Conservation (phyloP, 2,113 vertebrate genomes). For the Elephantulus edwardii region DNA sequence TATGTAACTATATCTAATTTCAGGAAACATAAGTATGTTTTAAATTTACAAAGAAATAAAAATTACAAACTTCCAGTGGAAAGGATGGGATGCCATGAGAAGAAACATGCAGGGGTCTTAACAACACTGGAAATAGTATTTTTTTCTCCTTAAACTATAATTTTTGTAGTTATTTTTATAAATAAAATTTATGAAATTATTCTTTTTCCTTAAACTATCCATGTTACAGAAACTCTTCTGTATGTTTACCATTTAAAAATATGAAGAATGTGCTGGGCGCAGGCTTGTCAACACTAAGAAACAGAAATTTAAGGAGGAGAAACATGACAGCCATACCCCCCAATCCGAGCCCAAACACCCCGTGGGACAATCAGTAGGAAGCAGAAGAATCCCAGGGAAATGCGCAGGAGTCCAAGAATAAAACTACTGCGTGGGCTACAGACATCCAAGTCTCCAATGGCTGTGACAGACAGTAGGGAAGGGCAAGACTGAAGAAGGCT, state of each 20-base stretch:
- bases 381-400: background rate
- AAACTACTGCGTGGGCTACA: background rate
- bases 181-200: background rate
- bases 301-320: constrained; percentile 3
- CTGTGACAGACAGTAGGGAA: background rate
- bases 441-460: background rate
- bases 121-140: background rate
- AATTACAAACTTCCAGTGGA: background rate
- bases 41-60: no score
- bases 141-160: background rate
- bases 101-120: no score
- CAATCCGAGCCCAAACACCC: background rate
- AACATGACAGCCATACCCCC: background rate
- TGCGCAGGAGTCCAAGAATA: background rate
- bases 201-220: background rate
- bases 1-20: no score
- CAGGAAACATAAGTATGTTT: no score
- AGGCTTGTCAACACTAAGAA: background rate
- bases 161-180: no score
- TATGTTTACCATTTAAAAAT: constrained; percentile 5
- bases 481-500: background rate
- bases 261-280: background rate
- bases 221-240: background rate
- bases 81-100: background rate
- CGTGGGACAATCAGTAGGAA: background rate